Evolutionary conservation across 2,888 invertebrate species (phyloP).

Genomic region (Drosophila differens): DNA sequence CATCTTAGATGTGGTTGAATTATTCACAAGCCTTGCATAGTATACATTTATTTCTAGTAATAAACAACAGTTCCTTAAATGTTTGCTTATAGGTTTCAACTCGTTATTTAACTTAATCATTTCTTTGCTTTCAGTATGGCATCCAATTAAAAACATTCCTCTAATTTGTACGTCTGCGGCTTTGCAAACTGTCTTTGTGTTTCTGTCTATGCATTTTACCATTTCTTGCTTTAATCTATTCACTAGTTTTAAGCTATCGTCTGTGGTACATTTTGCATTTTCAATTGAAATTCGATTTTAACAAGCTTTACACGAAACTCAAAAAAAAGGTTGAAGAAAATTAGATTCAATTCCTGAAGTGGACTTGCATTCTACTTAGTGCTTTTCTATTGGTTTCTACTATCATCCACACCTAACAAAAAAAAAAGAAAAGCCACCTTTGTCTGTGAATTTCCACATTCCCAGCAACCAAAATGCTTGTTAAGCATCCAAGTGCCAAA

Average conservation of each 20-base stretch:
- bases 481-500: constrained; percentile 46
- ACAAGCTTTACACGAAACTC: constrained; percentile 3
- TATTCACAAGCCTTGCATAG: background rate
- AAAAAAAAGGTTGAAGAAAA: background rate
- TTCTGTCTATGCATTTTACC: background rate
- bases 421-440: constrained; percentile 13
- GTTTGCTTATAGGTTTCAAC: background rate
- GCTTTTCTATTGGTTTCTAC: constrained; percentile 10
- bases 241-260: background rate
- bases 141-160: background rate
- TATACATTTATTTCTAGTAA: background rate
- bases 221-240: background rate
- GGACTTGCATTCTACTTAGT: constrained; percentile 15
- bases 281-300: constrained; percentile 16
- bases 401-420: constrained; percentile 6
- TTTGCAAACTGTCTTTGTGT: background rate
- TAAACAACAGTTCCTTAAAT: background rate
- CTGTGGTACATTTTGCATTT: background rate
- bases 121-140: background rate
- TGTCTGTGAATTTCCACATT: constrained; percentile 28
- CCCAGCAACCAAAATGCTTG: constrained; percentile 41
- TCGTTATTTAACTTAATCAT: background rate
- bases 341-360: constrained; percentile 20
- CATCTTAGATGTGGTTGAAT: background rate
- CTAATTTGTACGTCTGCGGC: background rate